A percentile compares a stretch with the other conserved stretches of the same genome.
These are phyloP conservation scores for Nibea coibor DNA, from an alignment of 2,113 vertebrate species.

Conservation along the genomic window DNA sequence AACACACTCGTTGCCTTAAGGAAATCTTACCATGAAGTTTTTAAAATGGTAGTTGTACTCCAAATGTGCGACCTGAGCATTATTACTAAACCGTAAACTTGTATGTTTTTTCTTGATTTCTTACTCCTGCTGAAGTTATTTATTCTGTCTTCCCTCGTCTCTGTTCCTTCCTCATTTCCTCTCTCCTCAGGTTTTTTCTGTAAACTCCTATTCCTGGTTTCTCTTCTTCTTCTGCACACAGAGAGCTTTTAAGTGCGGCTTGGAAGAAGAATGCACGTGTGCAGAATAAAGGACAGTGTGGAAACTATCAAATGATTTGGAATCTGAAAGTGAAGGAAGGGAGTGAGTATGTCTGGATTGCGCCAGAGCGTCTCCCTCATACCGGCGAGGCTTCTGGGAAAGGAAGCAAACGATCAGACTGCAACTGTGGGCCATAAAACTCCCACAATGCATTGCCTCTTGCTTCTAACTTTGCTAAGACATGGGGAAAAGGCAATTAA, in stretches of 20 bases:
- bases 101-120: constrained; percentile 1
- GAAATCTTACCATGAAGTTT: constrained; percentile 26
- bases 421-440: constrained; percentile 71
- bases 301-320: constrained; percentile 64
- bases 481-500: constrained; percentile 77
- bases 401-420: constrained; percentile 68
- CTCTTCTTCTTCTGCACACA: constrained; percentile 39
- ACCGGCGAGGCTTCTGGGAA: constrained; percentile 70
- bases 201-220: constrained; percentile 7
- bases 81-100: constrained; percentile 40
- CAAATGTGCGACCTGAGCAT: constrained; percentile 13
- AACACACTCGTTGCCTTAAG: constrained; percentile 3
- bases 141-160: constrained; percentile 24
- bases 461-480: constrained; percentile 76
- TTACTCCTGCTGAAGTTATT: constrained; percentile 8
- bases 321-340: constrained; percentile 52
- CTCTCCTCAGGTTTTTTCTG: neutral
- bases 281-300: constrained; percentile 54
- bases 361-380: constrained; percentile 65
- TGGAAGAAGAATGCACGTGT: constrained; percentile 36
- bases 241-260: constrained; percentile 34
- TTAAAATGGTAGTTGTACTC: constrained; percentile 20
- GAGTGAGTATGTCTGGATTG: constrained; percentile 56
- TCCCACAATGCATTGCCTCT: constrained; percentile 67
- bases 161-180: constrained; percentile 32